phyloP scores from a whole-genome alignment of 2,113 vertebrate genomes.

The Ailurus styani region DNA sequence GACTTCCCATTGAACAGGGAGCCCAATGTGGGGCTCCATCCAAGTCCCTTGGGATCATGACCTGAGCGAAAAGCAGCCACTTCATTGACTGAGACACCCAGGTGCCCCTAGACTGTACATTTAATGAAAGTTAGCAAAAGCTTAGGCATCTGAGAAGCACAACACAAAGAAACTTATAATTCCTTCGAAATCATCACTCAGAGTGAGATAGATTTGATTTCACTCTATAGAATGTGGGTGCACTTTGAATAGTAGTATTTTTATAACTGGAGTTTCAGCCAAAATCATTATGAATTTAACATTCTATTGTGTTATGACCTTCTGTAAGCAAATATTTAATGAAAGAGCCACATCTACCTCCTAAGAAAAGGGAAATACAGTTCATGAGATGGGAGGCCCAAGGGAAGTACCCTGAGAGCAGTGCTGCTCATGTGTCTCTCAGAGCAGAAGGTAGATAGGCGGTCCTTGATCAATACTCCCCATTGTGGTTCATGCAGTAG shows the following conservation, averaged over 20 bases:
- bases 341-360: background rate
- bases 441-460: background rate
- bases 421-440: background rate
- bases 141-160: background rate
- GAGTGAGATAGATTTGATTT: background rate
- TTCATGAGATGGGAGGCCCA: background rate
- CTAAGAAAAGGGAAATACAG: background rate
- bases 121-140: background rate
- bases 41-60: no score
- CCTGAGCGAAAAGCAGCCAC: no score
- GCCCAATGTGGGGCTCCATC: no score
- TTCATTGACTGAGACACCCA: no score
- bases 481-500: background rate
- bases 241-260: background rate
- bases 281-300: background rate
- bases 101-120: background rate
- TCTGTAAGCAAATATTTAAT: background rate
- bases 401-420: background rate
- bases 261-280: background rate
- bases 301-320: background rate
- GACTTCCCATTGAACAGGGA: no score
- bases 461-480: background rate
- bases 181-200: background rate
- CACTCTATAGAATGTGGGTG: background rate
- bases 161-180: background rate